Evolutionary conservation across 2,113 vertebrate genomes (phyloP).

Genomic region (Numenius arquata): DNA sequence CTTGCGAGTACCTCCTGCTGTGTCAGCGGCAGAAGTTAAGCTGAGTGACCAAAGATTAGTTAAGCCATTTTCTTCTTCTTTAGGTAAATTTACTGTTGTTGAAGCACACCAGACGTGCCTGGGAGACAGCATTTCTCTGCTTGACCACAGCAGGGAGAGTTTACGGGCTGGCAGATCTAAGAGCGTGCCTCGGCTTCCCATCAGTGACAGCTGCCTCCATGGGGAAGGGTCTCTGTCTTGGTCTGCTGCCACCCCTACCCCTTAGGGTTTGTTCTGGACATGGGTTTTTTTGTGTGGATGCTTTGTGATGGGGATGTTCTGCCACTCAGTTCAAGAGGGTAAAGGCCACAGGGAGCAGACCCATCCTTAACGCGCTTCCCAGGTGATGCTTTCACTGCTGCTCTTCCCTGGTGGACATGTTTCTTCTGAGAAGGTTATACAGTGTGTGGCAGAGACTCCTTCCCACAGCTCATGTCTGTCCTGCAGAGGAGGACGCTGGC

Average conservation of each 20-base stretch:
- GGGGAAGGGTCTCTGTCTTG: neutral
- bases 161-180: neutral
- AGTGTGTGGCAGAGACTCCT: neutral
- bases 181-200: neutral
- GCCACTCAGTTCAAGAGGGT: neutral
- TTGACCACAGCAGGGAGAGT: neutral
- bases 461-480: neutral
- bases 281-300: neutral
- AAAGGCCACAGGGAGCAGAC: no score
- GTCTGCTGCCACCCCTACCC: neutral
- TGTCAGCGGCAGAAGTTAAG: conserved; percentile 22
- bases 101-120: neutral
- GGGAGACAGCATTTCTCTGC: neutral
- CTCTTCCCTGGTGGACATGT: neutral
- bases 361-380: neutral
- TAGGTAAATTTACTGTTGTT: conserved; percentile 11
- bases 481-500: neutral
- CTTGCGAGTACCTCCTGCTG: conserved; percentile 26
- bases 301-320: neutral
- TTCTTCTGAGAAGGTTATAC: neutral
- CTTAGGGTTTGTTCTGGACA: neutral
- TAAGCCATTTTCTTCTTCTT: conserved; percentile 47
- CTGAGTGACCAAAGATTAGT: conserved; percentile 54
- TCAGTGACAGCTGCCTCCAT: neutral
- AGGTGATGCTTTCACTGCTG: neutral